A percentile compares a stretch with the other conserved stretches of the same genome.
These are phyloP conservation scores for Rhinatrema bivittatum DNA, from an alignment of 2,797 vertebrate genomes.

Conservation along the genomic window DNA sequence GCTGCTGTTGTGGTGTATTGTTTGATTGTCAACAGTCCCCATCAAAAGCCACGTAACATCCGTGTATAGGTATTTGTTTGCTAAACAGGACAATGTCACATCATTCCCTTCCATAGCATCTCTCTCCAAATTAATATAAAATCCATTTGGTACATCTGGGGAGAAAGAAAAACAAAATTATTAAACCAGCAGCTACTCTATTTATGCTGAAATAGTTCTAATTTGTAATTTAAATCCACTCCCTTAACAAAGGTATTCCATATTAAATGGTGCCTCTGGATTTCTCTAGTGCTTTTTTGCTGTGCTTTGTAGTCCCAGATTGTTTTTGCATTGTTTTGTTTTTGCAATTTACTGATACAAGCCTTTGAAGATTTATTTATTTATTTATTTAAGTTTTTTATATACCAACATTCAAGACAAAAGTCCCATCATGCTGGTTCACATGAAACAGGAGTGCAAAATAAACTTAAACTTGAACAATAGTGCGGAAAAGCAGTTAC, in stretches of 20 bases:
- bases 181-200: conserved; percentile 1
- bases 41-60: conserved; percentile 73
- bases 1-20: conserved; percentile 24
- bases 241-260: conserved; percentile 12
- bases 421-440: no score
- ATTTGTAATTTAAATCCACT: conserved; percentile 10
- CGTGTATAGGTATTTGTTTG: conserved; percentile 83
- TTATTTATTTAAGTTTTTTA: no score
- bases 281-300: no score
- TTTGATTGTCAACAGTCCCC: conserved; percentile 51
- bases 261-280: no score
- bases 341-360: no score
- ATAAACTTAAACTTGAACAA: no score
- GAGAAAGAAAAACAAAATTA: conserved; percentile 35
- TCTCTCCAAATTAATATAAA: conserved; percentile 66
- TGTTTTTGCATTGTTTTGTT: no score
- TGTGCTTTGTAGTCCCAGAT: no score
- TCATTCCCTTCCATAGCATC: conserved; percentile 77
- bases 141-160: conserved; percentile 79
- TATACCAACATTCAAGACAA: no score
- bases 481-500: no score
- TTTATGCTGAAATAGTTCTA: background rate
- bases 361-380: no score
- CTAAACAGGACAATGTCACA: conserved; percentile 75
- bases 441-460: no score